Evolutionary conservation across 2,888 invertebrate genomes (phyloP).

Genomic region (Volucella inflata): DNA sequence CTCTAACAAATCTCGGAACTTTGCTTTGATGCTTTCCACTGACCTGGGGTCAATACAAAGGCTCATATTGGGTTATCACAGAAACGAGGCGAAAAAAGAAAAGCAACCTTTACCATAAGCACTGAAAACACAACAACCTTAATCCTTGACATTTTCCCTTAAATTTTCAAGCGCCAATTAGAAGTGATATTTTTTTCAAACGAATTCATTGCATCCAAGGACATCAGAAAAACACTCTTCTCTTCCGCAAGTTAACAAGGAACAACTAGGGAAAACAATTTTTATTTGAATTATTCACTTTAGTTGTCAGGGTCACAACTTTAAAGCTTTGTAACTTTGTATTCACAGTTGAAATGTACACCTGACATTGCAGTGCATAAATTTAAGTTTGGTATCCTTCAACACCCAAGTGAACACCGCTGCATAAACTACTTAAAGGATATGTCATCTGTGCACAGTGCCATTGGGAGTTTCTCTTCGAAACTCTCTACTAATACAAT

Average conservation of each 20-base stretch:
- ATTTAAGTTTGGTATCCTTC: conserved; percentile 34
- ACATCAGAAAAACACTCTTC: not conserved
- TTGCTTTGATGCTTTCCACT: too few species aligned
- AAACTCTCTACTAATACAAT: conserved; percentile 18
- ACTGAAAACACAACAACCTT: too few species aligned
- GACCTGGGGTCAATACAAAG: too few species aligned
- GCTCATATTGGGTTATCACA: too few species aligned
- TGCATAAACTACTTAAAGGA: conserved; percentile 24
- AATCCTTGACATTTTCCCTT: too few species aligned
- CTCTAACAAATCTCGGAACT: too few species aligned
- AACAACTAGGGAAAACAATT: not conserved
- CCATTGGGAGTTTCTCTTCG: not conserved
- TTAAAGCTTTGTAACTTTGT: conserved; percentile 13
- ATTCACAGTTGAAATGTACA: conserved; percentile 7
- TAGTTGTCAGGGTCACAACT: not conserved
- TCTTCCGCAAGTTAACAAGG: not conserved
- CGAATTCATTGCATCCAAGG: too few species aligned
- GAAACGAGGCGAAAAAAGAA: too few species aligned
- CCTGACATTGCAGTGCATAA: conserved; percentile 5
- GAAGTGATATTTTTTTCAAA: too few species aligned
- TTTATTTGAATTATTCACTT: not conserved
- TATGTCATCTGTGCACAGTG: conserved; percentile 31
- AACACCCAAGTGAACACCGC: conserved; percentile 55
- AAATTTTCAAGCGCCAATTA: too few species aligned
- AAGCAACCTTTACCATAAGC: too few species aligned